Conservation (phyloP, 2,888 invertebrate genomes). For the Argynnis bischoffii region DNA sequence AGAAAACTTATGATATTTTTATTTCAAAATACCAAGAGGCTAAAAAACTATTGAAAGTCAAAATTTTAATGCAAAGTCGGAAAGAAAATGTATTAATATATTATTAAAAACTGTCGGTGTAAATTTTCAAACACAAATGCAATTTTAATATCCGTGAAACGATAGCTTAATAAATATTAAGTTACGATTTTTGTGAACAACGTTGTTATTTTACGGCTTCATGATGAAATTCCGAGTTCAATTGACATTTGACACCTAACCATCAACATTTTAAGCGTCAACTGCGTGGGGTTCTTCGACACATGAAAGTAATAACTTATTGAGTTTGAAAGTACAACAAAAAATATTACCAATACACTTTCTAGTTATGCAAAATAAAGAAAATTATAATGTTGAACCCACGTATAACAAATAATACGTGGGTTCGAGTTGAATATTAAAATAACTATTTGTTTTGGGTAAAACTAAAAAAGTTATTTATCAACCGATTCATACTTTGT, state of each 20-base stretch:
- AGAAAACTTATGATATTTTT: background rate
- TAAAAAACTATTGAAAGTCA: too few species aligned
- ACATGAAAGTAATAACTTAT: conserved; percentile 28
- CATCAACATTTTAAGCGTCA: conserved; percentile 20
- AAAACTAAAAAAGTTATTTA: too few species aligned
- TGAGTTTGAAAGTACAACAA: conserved; percentile 30
- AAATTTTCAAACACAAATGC: background rate
- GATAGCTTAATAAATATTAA: background rate
- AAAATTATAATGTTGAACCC: conserved; percentile 1
- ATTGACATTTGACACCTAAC: conserved; percentile 18
- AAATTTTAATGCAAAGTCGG: background rate
- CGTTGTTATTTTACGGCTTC: conserved; percentile 3
- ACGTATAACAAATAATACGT: too few species aligned
- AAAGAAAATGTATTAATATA: too few species aligned
- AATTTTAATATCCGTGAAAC: background rate
- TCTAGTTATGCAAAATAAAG: conserved; percentile 30
- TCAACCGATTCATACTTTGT: too few species aligned
- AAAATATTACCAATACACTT: conserved; percentile 30
- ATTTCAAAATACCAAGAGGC: background rate
- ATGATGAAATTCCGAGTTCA: conserved; percentile 9
- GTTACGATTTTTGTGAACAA: background rate
- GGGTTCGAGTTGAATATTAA: too few species aligned
- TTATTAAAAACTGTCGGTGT: too few species aligned
- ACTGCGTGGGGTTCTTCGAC: conserved; percentile 25
- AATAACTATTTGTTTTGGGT: too few species aligned